A percentile compares a stretch with the other conserved stretches of the same genome.
Evolutionary conservation across 2,797 vertebrate genomes (phyloP).

Genomic region (Pangasius sanitwongsei): DNA sequence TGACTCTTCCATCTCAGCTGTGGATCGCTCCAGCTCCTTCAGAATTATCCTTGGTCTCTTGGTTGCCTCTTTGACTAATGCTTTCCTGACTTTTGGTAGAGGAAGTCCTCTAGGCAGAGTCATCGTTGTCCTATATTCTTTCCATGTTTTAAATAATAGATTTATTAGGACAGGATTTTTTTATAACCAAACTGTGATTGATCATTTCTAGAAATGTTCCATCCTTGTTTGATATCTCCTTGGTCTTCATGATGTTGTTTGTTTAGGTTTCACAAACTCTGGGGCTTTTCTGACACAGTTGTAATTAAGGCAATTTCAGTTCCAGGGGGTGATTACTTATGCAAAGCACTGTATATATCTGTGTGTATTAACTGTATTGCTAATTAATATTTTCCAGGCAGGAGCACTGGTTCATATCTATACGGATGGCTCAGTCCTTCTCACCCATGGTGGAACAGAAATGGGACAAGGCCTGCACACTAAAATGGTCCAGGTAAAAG

Average conservation of each 20-base stretch:
- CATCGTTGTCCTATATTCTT: not conserved
- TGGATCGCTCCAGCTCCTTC: too few species aligned
- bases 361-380: not conserved
- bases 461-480: constrained; percentile 99
- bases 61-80: not conserved
- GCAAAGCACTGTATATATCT: not conserved
- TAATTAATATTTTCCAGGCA: constrained; percentile 71
- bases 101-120: not conserved
- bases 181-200: not conserved
- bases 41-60: not conserved
- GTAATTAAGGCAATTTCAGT: not conserved
- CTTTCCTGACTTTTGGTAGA: too few species aligned
- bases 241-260: not conserved
- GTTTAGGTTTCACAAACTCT: not conserved
- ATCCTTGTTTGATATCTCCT: not conserved
- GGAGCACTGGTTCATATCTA: constrained; percentile 92
- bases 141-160: not conserved
- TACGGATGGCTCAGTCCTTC: constrained; percentile 90
- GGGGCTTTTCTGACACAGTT: not conserved
- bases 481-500: constrained; percentile 83
- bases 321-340: not conserved
- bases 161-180: not conserved
- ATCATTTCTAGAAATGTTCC: not conserved
- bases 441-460: constrained; percentile 93
- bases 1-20: not conserved